Percentiles rank a stretch among this genome's conserved stretches.
Evolutionary conservation across 2,888 invertebrate genomes (phyloP).

Genomic region (Arenicola marina): DNA sequence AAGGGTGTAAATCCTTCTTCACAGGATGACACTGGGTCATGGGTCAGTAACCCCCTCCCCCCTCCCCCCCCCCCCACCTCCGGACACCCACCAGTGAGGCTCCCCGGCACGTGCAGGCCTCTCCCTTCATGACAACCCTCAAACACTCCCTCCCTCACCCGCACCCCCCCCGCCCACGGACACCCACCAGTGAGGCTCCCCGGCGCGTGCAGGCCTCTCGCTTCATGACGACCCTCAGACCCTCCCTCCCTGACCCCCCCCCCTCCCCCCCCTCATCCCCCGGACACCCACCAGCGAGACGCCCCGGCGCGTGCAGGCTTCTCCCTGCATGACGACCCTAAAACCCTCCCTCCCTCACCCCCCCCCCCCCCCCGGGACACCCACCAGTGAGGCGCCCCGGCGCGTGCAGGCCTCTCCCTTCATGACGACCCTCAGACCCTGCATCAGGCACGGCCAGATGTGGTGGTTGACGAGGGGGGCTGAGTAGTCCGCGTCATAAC

Average conservation of each 20-base stretch:
- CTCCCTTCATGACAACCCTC: no score
- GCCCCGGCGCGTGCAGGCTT: conserved; percentile 53
- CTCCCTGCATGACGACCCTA: conserved; percentile 60
- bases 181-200: conserved; percentile 51
- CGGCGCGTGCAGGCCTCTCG: conserved; percentile 56
- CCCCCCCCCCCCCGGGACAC: no score
- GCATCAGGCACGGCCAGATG: conserved; percentile 60
- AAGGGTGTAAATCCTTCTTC: no score
- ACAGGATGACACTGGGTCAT: no score
- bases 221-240: conserved; percentile 49
- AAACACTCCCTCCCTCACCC: neutral
- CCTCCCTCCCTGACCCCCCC: no score
- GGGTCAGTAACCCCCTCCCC: no score
- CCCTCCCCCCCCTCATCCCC: no score
- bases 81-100: no score
- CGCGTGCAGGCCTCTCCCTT: conserved; percentile 59
- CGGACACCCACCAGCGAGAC: conserved; percentile 47
- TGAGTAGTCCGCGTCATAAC: conserved; percentile 60
- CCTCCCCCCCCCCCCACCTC: no score
- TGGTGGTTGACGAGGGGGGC: conserved; percentile 60
- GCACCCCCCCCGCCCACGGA: no score
- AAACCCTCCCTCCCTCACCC: no score
- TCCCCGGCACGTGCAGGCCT: no score
- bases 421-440: conserved; percentile 48
- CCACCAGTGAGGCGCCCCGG: conserved; percentile 54